These are phyloP conservation scores for Crypturellus tataupa DNA, from an alignment of 2,797 vertebrate species.

Conservation along the genomic window DNA sequence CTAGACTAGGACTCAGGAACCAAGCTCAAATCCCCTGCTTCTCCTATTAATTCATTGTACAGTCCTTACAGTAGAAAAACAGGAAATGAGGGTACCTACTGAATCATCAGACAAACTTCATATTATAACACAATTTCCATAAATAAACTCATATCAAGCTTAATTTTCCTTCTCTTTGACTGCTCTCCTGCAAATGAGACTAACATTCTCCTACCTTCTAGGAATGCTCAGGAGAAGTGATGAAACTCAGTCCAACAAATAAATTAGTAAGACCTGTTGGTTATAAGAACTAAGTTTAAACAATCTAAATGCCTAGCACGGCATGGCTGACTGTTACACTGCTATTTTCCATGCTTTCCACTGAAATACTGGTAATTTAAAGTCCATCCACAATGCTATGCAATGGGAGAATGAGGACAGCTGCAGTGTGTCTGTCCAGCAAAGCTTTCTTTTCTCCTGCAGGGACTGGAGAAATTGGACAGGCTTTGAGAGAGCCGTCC, in stretches of 20 bases:
- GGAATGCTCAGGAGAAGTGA: neutral
- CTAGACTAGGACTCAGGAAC: neutral
- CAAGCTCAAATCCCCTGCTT: neutral
- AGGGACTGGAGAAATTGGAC: neutral
- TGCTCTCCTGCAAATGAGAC: constrained; percentile 12
- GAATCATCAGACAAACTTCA: neutral
- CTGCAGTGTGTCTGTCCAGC: neutral
- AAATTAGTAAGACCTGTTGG: neutral
- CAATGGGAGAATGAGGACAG: neutral
- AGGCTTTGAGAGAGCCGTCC: neutral
- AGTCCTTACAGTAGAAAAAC: neutral
- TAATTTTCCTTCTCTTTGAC: neutral
- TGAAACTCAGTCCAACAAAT: neutral
- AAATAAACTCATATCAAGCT: neutral
- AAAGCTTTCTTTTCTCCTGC: neutral
- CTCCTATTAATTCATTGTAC: neutral
- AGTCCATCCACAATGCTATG: neutral
- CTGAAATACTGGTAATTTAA: neutral
- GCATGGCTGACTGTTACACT: neutral
- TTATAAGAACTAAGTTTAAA: neutral
- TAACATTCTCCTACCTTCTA: neutral
- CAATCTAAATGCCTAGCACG: neutral
- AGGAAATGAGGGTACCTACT: neutral
- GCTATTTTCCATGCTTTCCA: neutral
- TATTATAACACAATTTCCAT: neutral